Percentiles rank a stretch among this genome's conserved stretches.
These are phyloP conservation scores for Melanotaenia pygmaea DNA, from an alignment of 2,797 vertebrate species.

Conservation along the genomic window DNA sequence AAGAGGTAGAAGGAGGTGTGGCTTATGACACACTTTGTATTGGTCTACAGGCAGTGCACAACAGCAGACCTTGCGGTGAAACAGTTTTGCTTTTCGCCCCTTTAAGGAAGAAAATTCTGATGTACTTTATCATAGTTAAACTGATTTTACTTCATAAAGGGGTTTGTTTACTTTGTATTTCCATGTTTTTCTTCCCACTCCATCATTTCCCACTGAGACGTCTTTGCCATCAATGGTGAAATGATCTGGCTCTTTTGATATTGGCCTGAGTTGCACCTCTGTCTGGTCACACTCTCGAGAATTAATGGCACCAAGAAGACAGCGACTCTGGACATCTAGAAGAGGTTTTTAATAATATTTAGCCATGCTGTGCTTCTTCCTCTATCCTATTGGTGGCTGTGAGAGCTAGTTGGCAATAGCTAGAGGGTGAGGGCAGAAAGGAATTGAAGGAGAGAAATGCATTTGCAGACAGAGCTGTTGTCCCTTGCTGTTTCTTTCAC, in stretches of 20 bases:
- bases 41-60: too few relatives aligned
- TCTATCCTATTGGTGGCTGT: constrained; percentile 53
- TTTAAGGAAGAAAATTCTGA: too few relatives aligned
- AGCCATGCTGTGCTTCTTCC: constrained; percentile 65
- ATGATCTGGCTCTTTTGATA: constrained; percentile 55
- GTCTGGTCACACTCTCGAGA: constrained; percentile 51
- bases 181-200: constrained; percentile 10
- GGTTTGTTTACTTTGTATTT: neutral
- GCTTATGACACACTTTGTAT: too few relatives aligned
- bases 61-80: too few relatives aligned
- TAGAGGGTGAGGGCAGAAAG: constrained; percentile 54
- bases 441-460: constrained; percentile 37
- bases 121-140: too few relatives aligned
- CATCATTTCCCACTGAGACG: constrained; percentile 13
- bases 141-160: too few relatives aligned
- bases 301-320: constrained; percentile 44
- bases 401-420: constrained; percentile 51
- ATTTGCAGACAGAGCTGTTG: constrained; percentile 37
- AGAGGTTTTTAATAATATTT: constrained; percentile 68
- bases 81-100: too few relatives aligned
- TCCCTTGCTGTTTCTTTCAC: constrained; percentile 19
- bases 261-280: constrained; percentile 43
- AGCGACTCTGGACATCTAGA: constrained; percentile 44
- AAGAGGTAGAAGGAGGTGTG: too few relatives aligned
- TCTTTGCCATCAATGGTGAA: constrained; percentile 41